Conservation (phyloP, 1,140 invertebrate species). For the Bombus pascuorum region DNA sequence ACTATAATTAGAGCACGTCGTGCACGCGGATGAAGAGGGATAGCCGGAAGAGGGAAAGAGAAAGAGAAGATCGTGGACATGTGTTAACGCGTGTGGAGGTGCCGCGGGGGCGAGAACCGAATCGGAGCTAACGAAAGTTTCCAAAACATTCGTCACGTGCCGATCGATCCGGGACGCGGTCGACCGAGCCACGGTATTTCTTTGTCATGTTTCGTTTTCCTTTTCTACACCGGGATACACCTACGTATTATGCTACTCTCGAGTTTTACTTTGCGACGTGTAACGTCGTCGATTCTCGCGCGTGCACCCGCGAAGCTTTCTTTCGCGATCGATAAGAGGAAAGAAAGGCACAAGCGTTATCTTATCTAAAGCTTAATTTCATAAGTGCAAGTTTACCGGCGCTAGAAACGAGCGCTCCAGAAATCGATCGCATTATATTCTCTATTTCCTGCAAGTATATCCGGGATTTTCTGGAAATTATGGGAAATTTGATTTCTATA, state of each 20-base stretch:
- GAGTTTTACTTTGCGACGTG: no score
- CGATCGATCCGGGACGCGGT: background rate
- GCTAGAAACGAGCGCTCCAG: background rate
- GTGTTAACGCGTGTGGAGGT: background rate
- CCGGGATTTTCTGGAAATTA: background rate
- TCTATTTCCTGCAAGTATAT: no score
- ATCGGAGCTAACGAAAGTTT: conserved; percentile 41
- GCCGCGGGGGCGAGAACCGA: background rate
- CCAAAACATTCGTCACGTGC: conserved; percentile 19
- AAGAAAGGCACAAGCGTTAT: conserved; percentile 11
- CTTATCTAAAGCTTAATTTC: conserved; percentile 34
- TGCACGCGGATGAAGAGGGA: conserved; percentile 48
- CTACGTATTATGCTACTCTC: background rate
- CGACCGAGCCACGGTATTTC: background rate
- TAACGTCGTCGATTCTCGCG: background rate
- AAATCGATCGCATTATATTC: background rate
- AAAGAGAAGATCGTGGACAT: background rate
- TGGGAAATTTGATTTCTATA: background rate
- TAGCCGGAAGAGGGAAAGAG: background rate
- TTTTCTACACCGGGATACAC: background rate
- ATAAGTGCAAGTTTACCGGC: background rate
- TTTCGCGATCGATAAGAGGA: conserved; percentile 17
- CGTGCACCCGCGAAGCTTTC: background rate
- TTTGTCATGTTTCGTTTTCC: background rate
- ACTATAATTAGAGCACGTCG: conserved; percentile 70